Percentiles rank a stretch among this genome's conserved stretches.
phyloP scores from a whole-genome alignment of 1,140 invertebrate genomes.

The Lasioglossum baleicum region DNA sequence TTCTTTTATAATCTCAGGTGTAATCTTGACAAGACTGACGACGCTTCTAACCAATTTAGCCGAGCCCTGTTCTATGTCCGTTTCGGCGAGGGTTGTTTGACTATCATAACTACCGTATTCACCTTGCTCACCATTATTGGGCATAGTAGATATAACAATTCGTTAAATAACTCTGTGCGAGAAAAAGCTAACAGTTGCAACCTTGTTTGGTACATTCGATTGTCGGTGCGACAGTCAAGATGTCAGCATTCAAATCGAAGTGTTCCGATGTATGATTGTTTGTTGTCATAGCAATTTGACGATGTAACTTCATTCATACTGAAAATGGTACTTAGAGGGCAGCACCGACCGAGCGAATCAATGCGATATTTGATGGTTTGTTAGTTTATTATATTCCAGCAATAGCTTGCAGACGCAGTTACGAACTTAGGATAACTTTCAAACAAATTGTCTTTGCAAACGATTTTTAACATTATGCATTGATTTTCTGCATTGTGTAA shows the following conservation, averaged over 20 bases:
- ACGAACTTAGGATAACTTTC: neutral
- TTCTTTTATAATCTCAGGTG: constrained; percentile 71
- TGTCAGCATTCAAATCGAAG: constrained; percentile 15
- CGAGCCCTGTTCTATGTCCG: neutral
- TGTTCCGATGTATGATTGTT: neutral
- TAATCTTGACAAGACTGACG: constrained; percentile 58
- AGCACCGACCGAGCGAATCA: neutral
- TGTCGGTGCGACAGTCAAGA: neutral
- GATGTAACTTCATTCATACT: neutral
- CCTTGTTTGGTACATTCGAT: neutral
- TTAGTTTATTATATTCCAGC: neutral
- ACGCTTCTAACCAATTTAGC: no score
- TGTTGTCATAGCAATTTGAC: constrained; percentile 38
- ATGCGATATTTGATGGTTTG: neutral
- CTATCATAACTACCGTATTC: constrained; percentile 8
- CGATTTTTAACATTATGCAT: neutral
- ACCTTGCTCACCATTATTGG: neutral
- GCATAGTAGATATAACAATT: neutral
- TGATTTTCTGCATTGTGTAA: neutral
- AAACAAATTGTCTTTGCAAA: neutral
- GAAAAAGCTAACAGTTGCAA: neutral
- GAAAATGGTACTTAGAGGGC: neutral
- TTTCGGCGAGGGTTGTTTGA: neutral
- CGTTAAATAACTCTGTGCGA: neutral
- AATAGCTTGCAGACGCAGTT: neutral